phyloP scores from a whole-genome alignment of 2,797 vertebrate species.

The Sus cebifrons region DNA sequence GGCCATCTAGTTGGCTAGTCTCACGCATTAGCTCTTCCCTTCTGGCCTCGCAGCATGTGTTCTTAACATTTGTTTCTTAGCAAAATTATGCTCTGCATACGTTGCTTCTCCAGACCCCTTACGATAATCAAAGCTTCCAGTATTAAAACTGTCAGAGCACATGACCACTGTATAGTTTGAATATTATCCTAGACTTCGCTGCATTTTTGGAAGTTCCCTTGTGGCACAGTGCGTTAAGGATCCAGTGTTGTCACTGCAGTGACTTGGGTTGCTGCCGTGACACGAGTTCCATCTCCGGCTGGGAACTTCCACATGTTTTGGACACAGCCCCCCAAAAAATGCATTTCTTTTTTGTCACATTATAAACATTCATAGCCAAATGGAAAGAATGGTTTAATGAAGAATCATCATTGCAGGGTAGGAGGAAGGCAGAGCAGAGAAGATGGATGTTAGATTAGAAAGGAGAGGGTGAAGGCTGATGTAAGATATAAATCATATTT shows the following conservation, averaged over 20 bases:
- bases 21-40: background rate
- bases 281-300: too few species aligned
- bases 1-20: background rate
- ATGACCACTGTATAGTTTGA: background rate
- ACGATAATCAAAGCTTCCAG: background rate
- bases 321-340: too few species aligned
- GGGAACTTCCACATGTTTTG: too few species aligned
- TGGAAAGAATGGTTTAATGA: constrained; percentile 36
- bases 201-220: background rate
- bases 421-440: background rate
- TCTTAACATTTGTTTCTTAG: background rate
- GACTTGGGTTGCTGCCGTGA: too few species aligned
- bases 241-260: too few species aligned
- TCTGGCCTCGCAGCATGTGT: background rate
- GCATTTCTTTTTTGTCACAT: background rate
- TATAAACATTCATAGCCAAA: constrained; percentile 10
- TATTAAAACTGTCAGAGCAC: background rate
- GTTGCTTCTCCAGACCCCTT: background rate
- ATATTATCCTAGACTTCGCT: background rate
- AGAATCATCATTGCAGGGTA: background rate
- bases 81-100: background rate
- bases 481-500: background rate
- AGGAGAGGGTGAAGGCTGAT: background rate
- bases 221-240: too few species aligned
- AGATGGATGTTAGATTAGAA: background rate